phyloP scores from a whole-genome alignment of 2,888 invertebrate species.

The Alsophila aescularia region DNA sequence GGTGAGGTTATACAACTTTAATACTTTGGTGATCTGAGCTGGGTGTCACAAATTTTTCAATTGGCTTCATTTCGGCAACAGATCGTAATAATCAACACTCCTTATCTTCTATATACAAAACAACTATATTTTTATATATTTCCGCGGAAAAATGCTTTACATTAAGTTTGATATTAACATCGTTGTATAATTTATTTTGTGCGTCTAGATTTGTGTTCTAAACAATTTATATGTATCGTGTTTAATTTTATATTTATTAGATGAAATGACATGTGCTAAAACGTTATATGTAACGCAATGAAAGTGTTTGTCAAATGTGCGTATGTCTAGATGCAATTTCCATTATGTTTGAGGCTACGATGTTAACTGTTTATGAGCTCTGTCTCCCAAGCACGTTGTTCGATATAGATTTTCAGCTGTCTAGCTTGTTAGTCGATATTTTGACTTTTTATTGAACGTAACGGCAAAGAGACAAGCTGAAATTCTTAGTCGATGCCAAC shows the following conservation, averaged over 20 bases:
- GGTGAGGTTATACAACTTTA: constrained; percentile 31
- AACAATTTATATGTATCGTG: constrained; percentile 48
- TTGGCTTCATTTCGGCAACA: constrained; percentile 84
- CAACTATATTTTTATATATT: constrained; percentile 58
- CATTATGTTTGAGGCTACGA: constrained; percentile 65
- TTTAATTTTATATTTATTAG: constrained; percentile 71
- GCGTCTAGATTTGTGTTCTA: constrained; percentile 56
- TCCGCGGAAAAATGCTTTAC: constrained; percentile 68
- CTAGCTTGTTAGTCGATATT: neutral
- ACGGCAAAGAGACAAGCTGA: constrained; percentile 45
- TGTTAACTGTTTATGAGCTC: constrained; percentile 67
- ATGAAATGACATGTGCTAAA: constrained; percentile 78
- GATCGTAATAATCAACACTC: constrained; percentile 76
- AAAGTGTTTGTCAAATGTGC: constrained; percentile 75
- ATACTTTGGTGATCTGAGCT: constrained; percentile 79
- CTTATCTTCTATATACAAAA: constrained; percentile 54
- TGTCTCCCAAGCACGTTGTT: constrained; percentile 69
- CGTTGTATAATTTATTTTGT: constrained; percentile 63
- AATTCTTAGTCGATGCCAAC: constrained; percentile 66
- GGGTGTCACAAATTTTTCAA: constrained; percentile 73
- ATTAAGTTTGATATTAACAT: constrained; percentile 73
- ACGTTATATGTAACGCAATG: constrained; percentile 84
- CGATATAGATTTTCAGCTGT: constrained; percentile 63
- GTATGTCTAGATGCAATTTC: constrained; percentile 76
- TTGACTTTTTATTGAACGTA: neutral